Evolutionary conservation across 2,888 invertebrate species (phyloP).

Genomic region (Bombyx huttoni): DNA sequence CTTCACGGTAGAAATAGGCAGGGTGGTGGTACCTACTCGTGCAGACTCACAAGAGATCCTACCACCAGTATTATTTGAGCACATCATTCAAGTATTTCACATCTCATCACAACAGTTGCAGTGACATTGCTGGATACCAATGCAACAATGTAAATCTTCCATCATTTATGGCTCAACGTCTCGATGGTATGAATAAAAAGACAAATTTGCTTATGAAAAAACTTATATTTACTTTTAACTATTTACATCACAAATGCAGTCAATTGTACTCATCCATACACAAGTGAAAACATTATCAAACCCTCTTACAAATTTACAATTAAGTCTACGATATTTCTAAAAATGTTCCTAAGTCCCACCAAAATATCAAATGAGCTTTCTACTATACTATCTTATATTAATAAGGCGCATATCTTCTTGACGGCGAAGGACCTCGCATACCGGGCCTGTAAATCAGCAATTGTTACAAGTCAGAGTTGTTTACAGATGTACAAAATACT

Average conservation of each 20-base stretch:
- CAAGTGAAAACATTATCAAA: slow-evolving; percentile 31
- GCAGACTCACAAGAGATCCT: no score
- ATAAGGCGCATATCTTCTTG: slow-evolving; percentile 89
- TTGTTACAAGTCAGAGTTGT: no score
- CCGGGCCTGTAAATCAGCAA: slow-evolving; percentile 73
- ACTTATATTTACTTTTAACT: slow-evolving; percentile 60
- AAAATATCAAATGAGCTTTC: slow-evolving; percentile 23
- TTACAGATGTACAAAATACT: no score
- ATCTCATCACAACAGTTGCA: no score
- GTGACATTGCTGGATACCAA: no score
- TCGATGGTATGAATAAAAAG: slow-evolving; percentile 2
- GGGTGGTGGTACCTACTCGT: no score
- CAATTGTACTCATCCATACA: slow-evolving; percentile 25
- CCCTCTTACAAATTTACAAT: slow-evolving; percentile 33
- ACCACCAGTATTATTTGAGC: no score
- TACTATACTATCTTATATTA: slow-evolving; percentile 36
- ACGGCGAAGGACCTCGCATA: slow-evolving; percentile 86
- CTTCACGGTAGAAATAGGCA: no score
- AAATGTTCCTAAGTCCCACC: slow-evolving; percentile 32
- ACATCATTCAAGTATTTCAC: no score
- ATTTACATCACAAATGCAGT: slow-evolving; percentile 44
- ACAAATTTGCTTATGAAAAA: slow-evolving; percentile 12
- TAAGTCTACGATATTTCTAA: slow-evolving; percentile 38
- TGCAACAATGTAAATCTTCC: no score
- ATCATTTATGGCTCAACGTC: background rate